Evolutionary conservation across 2,113 vertebrate species (phyloP), one percentile per base, ranked within the genome.

Genomic region (Jaculus jaculus): DNA sequence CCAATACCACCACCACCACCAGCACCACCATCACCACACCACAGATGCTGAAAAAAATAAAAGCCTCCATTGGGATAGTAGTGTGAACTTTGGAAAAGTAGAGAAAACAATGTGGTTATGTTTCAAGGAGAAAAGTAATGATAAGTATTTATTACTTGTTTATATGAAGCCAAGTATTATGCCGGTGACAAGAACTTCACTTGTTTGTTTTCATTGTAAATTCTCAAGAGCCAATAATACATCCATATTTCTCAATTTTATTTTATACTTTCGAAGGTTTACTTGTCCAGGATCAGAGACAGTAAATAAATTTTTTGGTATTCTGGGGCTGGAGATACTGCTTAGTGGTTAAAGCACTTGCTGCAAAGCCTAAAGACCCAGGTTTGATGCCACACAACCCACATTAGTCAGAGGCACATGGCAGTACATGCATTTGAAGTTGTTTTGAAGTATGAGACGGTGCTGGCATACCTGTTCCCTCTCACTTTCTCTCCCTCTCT

Each of bases 171-270:
- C 13, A 82, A 20, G 28, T 24, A 63, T 63, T 86, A 87, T 37
- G 54, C 47, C 34, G 86, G 84, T n/a, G 42, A 32, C 34, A 65
- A 91, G 30, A 2, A 89, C 7, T 77, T 90, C 18, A 32, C 80
- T 37, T 84, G n/a, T 54, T 74, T 58, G 78, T 79, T n/a, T 10
- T 34, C n/a, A 84, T 1, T n/a, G 34, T 80, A 84, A 87, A 84
- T 60, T 80, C n/a, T 16, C 34, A 71, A 24, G 17, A 92, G 5
- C 17, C 26, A 39, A 15, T 30, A 7, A 61, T 2, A 18, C 7
- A 77, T 32, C 37, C 60, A 61, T 12, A 86, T 83, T 89, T 95
- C 65, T 92, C 60, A 85, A 75, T n/a, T 60, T 21, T 61, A 72
- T 60, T 84, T 84, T 68, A 83, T 12, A 94, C 18, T 75, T 26